phyloP scores from a whole-genome alignment of 2,113 vertebrate genomes.

The Psittacus erithacus region DNA sequence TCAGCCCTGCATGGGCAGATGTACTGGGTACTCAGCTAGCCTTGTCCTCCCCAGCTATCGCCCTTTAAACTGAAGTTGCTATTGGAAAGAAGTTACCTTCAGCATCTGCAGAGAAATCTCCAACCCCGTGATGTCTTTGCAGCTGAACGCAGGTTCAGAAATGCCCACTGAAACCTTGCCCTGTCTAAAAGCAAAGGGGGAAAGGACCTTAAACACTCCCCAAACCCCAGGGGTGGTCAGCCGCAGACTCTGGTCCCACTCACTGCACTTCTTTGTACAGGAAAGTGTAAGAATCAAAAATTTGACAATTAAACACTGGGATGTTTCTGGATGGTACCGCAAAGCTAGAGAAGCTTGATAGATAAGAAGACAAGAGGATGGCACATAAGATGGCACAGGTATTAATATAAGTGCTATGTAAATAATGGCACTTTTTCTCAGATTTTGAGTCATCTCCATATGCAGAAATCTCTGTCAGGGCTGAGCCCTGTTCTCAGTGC shows the following conservation, averaged over 20 bases:
- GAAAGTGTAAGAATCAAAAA: neutral
- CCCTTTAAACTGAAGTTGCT: neutral
- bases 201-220: neutral
- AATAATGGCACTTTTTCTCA: neutral
- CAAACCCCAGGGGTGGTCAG: rapidly evolving
- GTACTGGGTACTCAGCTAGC: neutral
- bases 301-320: neutral
- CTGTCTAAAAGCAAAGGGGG: rapidly evolving
- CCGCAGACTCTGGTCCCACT: neutral
- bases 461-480: neutral
- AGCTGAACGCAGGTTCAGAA: neutral
- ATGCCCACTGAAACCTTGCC: neutral
- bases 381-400: neutral
- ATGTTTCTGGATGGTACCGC: neutral
- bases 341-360: neutral
- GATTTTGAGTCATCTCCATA: neutral
- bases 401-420: neutral
- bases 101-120: neutral
- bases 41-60: neutral
- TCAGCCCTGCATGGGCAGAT: neutral
- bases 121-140: rapidly evolving
- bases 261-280: rapidly evolving
- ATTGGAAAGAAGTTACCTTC: neutral
- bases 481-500: neutral
- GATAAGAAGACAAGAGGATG: neutral